Conservation (phyloP, 2,797 vertebrate species). For the Danionella dracula region DNA sequence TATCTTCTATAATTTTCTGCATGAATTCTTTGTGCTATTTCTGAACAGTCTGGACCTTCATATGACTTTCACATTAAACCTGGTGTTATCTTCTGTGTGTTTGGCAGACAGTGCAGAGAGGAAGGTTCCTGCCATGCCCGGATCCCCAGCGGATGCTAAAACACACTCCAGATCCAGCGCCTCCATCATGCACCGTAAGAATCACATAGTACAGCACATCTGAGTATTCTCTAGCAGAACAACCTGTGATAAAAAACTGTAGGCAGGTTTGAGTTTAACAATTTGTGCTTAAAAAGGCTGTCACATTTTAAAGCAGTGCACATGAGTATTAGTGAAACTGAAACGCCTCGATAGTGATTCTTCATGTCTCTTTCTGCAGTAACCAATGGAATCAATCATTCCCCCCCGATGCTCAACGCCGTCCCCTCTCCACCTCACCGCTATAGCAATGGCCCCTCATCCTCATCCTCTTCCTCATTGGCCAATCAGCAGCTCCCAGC, state of each 20-base stretch:
- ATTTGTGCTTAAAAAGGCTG: too few relatives aligned
- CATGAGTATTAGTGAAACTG: too few relatives aligned
- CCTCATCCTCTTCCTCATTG: slow-evolving; percentile 92
- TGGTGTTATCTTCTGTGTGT: too few relatives aligned
- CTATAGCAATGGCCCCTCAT: slow-evolving; percentile 93
- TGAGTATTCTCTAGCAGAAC: too few relatives aligned
- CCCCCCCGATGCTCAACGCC: slow-evolving; percentile 90
- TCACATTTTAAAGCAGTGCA: too few relatives aligned
- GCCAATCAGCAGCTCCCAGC: slow-evolving; percentile 97
- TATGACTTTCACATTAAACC: too few relatives aligned
- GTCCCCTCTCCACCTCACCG: slow-evolving; percentile 94
- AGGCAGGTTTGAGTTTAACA: too few relatives aligned
- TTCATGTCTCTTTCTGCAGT: slow-evolving; percentile 66
- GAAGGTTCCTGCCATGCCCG: slow-evolving; percentile 95
- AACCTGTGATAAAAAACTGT: too few relatives aligned
- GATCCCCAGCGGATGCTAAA: slow-evolving; percentile 97
- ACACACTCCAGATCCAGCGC: slow-evolving; percentile 92
- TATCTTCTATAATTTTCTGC: too few relatives aligned
- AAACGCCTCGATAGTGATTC: too few relatives aligned
- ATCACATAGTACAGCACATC: not conserved
- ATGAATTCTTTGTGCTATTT: too few relatives aligned
- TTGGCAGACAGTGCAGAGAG: slow-evolving; percentile 87
- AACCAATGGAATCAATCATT: slow-evolving; percentile 94
- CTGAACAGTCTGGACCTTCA: too few relatives aligned
- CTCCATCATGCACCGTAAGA: slow-evolving; percentile 89